Percentiles rank a stretch among this genome's conserved stretches.
Conservation (phyloP, 2,797 vertebrate species). For the Cheirogaleus major region DNA sequence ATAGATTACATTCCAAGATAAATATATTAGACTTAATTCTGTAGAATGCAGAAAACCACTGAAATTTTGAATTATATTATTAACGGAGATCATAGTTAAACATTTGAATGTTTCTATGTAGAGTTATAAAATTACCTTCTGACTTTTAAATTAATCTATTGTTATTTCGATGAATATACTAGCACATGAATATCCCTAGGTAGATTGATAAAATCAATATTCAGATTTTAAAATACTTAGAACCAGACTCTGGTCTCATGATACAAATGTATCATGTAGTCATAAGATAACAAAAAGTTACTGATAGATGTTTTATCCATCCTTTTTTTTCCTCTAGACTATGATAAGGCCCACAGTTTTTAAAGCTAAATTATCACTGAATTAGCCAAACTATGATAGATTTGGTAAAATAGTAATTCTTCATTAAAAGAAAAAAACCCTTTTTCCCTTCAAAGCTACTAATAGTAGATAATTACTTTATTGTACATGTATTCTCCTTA, state of each 20-base stretch:
- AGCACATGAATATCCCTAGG: background rate
- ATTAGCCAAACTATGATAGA: conserved; percentile 42
- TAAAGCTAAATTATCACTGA: conserved; percentile 46
- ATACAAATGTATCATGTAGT: background rate
- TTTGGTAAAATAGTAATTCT: conserved; percentile 53
- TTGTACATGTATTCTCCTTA: conserved; percentile 60
- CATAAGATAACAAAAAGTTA: background rate
- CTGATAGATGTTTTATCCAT: background rate
- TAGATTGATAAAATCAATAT: background rate
- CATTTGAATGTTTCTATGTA: background rate
- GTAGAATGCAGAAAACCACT: background rate
- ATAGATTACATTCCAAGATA: background rate
- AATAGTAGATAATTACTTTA: conserved; percentile 57
- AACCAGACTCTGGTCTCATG: background rate
- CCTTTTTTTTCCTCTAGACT: conserved; percentile 4
- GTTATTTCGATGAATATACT: conserved; percentile 15
- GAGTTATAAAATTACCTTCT: background rate
- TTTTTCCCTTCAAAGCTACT: background rate
- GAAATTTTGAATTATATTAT: background rate
- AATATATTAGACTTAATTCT: background rate
- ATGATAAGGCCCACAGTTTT: background rate
- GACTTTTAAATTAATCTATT: conserved; percentile 1
- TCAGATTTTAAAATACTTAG: background rate
- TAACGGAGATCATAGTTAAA: background rate
- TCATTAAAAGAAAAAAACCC: conserved; percentile 6